Evolutionary conservation across 1,140 invertebrate genomes (phyloP).

Genomic region (Bombus soroeensis): DNA sequence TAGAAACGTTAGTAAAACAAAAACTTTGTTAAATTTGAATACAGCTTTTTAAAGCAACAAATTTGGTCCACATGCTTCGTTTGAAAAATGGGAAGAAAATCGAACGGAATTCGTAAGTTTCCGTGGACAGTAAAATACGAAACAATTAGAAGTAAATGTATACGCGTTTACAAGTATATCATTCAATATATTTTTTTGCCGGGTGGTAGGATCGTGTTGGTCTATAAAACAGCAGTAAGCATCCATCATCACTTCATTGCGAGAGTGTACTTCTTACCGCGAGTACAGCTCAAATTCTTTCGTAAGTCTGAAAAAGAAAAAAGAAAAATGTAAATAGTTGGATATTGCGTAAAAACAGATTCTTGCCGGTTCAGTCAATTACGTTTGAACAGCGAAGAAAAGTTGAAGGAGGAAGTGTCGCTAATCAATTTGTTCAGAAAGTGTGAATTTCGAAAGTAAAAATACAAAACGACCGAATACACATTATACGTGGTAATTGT

Average conservation of each 20-base stretch:
- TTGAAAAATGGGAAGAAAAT: neutral
- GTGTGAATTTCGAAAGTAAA: conserved; percentile 72
- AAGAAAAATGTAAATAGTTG: neutral
- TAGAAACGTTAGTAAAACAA: neutral
- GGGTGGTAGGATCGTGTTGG: conserved; percentile 59
- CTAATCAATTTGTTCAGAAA: conserved; percentile 64
- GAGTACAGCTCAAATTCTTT: conserved; percentile 19
- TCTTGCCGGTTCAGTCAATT: neutral
- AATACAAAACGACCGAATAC: conserved; percentile 29
- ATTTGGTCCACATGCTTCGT: neutral
- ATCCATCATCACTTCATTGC: conserved; percentile 72
- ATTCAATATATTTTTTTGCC: conserved; percentile 56
- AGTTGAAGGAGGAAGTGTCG: neutral
- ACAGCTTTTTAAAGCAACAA: neutral
- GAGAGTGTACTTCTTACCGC: conserved; percentile 47
- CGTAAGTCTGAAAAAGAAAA: neutral
- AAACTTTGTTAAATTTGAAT: too few species aligned
- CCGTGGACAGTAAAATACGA: neutral
- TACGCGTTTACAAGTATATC: neutral
- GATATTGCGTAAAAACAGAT: neutral
- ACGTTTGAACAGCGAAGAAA: neutral
- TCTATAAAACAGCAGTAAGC: conserved; percentile 72
- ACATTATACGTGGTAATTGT: conserved; percentile 42
- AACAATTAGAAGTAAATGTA: neutral
- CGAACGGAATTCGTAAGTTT: neutral